Evolutionary conservation across 1,140 invertebrate species (phyloP).

Genomic region (Mercenaria mercenaria): DNA sequence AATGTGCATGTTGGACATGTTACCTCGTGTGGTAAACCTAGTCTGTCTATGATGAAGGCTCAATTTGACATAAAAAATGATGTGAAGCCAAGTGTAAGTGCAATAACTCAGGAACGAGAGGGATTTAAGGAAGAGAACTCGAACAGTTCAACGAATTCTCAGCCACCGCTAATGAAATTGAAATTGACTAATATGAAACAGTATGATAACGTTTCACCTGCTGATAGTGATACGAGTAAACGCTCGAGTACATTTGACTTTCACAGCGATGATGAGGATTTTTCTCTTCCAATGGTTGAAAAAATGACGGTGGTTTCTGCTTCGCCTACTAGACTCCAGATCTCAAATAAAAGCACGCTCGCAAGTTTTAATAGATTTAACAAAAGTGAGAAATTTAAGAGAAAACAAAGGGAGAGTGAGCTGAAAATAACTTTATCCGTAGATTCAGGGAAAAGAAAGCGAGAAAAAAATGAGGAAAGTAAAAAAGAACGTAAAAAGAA

Average conservation of each 20-base stretch:
- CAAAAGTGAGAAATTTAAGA: slow-evolving; percentile 79
- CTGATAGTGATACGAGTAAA: slow-evolving; percentile 63
- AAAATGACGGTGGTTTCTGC: slow-evolving; percentile 73
- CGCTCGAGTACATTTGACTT: slow-evolving; percentile 78
- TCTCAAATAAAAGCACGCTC: slow-evolving; percentile 76
- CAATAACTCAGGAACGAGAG: slow-evolving; percentile 64
- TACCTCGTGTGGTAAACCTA: slow-evolving; percentile 54
- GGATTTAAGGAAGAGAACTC: slow-evolving; percentile 44
- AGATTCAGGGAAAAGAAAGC: slow-evolving; percentile 79
- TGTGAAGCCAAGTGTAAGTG: slow-evolving; percentile 36
- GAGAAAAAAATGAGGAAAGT: slow-evolving; percentile 79
- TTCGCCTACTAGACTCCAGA: slow-evolving; percentile 78
- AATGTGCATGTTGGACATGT: slow-evolving; percentile 39
- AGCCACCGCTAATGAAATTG: slow-evolving; percentile 58
- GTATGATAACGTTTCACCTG: slow-evolving; percentile 53
- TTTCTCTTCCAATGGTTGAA: slow-evolving; percentile 65
- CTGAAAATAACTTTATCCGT: slow-evolving; percentile 64
- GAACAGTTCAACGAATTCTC: slow-evolving; percentile 62
- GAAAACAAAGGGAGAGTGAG: slow-evolving; percentile 74
- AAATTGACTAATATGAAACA: slow-evolving; percentile 51
- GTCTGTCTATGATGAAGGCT: slow-evolving; percentile 60
- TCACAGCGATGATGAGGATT: slow-evolving; percentile 81
- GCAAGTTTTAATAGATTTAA: slow-evolving; percentile 73
- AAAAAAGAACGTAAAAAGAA: slow-evolving; percentile 80
- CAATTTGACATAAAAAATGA: slow-evolving; percentile 62